Percentiles rank a stretch among this genome's conserved stretches.
These are phyloP conservation scores for Oxycera nigricornis DNA, from an alignment of 2,888 invertebrate genomes.

Conservation along the genomic window DNA sequence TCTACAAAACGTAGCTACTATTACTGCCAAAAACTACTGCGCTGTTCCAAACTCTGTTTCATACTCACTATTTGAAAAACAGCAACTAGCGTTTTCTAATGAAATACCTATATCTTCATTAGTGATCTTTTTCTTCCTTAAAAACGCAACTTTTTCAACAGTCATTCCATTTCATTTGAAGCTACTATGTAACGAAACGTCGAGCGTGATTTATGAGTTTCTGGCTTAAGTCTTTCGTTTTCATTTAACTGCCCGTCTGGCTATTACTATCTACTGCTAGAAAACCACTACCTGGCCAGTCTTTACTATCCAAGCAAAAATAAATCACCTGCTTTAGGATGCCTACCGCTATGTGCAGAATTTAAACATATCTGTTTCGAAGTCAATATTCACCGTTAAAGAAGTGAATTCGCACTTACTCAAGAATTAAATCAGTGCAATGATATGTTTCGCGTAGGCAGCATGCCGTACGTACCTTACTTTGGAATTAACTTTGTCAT, in stretches of 20 bases:
- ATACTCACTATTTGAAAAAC: background rate
- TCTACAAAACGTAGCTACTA: too few species aligned
- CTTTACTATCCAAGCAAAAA: background rate
- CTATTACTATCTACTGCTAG: too few species aligned
- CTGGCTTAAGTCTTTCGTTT: constrained; percentile 2
- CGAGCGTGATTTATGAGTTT: background rate
- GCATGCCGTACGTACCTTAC: too few species aligned
- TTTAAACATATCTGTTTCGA: background rate
- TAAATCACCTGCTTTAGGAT: background rate
- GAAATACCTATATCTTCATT: constrained; percentile 8
- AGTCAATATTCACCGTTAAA: background rate
- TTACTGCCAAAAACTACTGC: too few species aligned
- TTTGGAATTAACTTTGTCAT: too few species aligned
- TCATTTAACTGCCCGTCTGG: too few species aligned
- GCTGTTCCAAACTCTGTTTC: too few species aligned
- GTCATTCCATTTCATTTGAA: too few species aligned
- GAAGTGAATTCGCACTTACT: background rate
- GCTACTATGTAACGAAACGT: too few species aligned
- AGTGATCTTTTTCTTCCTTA: constrained; percentile 1
- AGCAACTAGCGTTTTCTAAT: background rate
- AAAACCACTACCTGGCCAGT: background rate
- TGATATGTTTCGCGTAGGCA: too few species aligned
- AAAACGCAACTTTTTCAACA: too few species aligned
- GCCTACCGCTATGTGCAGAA: background rate
- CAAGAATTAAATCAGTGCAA: too few species aligned